These are phyloP conservation scores for Phalacrocorax aristotelis DNA, from an alignment of 2,113 vertebrate genomes.

Conservation along the genomic window DNA sequence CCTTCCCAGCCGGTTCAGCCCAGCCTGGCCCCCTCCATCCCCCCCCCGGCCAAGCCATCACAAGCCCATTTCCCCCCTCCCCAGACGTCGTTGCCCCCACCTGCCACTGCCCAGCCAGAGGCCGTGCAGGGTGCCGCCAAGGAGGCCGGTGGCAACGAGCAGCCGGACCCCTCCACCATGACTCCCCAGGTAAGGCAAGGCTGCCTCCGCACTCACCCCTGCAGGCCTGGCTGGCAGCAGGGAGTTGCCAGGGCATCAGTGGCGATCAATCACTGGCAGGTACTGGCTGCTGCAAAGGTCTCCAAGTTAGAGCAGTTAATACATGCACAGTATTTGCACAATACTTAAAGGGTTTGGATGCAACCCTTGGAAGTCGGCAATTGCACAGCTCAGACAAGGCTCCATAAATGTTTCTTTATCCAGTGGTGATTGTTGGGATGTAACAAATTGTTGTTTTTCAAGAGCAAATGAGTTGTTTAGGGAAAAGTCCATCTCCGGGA, in stretches of 20 bases:
- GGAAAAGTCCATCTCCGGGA: not conserved
- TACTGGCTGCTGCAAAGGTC: not conserved
- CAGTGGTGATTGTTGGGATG: not conserved
- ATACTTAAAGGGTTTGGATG: not conserved
- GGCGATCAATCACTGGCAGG: not conserved
- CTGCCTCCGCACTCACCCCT: fast-evolving
- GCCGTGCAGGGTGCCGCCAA: slow-evolving; percentile 44
- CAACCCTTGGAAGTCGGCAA: not conserved
- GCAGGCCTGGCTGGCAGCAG: not conserved
- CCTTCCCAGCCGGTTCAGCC: slow-evolving; percentile 65
- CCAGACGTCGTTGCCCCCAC: slow-evolving; percentile 36
- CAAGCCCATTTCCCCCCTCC: slow-evolving; percentile 61
- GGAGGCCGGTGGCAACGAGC: slow-evolving; percentile 52
- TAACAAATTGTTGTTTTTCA: not conserved
- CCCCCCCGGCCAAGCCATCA: slow-evolving; percentile 30
- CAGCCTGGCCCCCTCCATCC: not conserved
- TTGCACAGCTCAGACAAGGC: not conserved
- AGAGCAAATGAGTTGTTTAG: not conserved
- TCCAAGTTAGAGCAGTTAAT: not conserved
- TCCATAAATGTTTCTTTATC: not conserved
- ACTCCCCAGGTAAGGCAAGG: slow-evolving; percentile 81
- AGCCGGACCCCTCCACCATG: slow-evolving; percentile 78
- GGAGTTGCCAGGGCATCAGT: not conserved
- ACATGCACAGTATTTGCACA: not conserved
- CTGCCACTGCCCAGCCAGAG: slow-evolving; percentile 53